Conservation (phyloP, 2,888 invertebrate genomes). For the Phragmatobia fuliginosa region DNA sequence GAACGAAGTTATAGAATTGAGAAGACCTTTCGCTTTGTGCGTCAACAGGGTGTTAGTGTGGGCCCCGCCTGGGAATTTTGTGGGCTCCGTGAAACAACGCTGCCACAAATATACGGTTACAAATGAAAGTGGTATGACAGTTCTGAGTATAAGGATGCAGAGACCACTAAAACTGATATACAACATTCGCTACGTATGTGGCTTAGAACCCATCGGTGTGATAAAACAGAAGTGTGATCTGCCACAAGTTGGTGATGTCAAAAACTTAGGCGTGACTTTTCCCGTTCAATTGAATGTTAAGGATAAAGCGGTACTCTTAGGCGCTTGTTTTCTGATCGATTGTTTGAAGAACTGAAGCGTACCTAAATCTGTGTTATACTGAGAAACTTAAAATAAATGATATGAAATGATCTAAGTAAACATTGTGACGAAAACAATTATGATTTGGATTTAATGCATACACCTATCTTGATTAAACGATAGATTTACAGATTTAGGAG, state of each 20-base stretch:
- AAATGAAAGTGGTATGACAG: conserved; percentile 45
- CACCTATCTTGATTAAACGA: too few species aligned
- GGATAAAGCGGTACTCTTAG: conserved; percentile 64
- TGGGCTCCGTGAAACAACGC: conserved; percentile 60
- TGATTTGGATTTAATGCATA: too few species aligned
- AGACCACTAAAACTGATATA: conserved; percentile 35
- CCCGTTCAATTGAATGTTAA: conserved; percentile 57
- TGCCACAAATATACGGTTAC: conserved; percentile 55
- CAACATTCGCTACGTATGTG: conserved; percentile 44
- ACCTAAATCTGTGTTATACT: neutral
- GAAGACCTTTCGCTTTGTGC: conserved; percentile 49
- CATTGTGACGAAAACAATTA: too few species aligned
- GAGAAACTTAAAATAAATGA: neutral
- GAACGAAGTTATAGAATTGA: conserved; percentile 68
- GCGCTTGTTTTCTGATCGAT: conserved; percentile 66
- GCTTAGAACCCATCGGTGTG: conserved; percentile 55
- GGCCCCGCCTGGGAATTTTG: conserved; percentile 67
- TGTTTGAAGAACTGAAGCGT: conserved; percentile 48
- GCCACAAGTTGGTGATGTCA: conserved; percentile 25
- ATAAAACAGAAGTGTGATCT: conserved; percentile 51
- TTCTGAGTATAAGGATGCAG: conserved; percentile 55
- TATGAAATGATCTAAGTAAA: neutral
- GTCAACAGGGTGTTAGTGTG: conserved; percentile 58
- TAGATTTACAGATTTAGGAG: too few species aligned
- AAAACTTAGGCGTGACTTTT: conserved; percentile 59